phyloP scores from a whole-genome alignment of 2,888 invertebrate species.

The Microchrysa polita region DNA sequence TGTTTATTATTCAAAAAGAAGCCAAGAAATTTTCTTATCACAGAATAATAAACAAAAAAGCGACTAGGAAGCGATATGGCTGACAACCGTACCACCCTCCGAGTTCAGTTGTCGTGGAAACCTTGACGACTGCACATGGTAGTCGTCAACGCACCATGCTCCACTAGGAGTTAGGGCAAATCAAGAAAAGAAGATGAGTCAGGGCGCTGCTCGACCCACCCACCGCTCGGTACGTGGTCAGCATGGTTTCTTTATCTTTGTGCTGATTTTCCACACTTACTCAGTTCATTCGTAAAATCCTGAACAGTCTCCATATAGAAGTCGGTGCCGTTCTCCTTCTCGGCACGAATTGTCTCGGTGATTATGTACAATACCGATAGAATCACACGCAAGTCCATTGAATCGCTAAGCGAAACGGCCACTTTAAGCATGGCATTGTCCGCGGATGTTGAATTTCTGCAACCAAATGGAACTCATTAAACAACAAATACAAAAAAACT shows the following conservation, averaged over 20 bases:
- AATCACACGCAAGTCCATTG: conserved; percentile 89
- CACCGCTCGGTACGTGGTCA: no score
- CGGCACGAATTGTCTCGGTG: conserved; percentile 90
- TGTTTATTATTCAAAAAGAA: no score
- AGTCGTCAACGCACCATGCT: no score
- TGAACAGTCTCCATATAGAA: conserved; percentile 67
- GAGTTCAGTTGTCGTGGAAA: no score
- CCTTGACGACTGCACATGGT: no score
- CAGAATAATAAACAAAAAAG: no score
- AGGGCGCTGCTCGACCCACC: no score
- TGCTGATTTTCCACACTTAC: conserved; percentile 54
- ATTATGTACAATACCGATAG: conserved; percentile 94
- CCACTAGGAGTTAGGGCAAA: not conserved
- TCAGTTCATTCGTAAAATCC: conserved; percentile 70
- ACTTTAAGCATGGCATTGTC: conserved; percentile 79
- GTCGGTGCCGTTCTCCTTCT: conserved; percentile 64
- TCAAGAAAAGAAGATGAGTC: no score
- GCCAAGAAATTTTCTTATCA: no score
- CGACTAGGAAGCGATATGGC: no score
- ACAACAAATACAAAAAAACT: conserved; percentile 15
- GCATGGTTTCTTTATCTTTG: no score
- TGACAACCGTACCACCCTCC: no score
- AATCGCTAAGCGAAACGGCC: conserved; percentile 88
- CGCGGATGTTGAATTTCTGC: conserved; percentile 73
- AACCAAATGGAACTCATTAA: conserved; percentile 41